phyloP scores from a whole-genome alignment of 2,888 invertebrate genomes.

The Hoplodrina ambigua region DNA sequence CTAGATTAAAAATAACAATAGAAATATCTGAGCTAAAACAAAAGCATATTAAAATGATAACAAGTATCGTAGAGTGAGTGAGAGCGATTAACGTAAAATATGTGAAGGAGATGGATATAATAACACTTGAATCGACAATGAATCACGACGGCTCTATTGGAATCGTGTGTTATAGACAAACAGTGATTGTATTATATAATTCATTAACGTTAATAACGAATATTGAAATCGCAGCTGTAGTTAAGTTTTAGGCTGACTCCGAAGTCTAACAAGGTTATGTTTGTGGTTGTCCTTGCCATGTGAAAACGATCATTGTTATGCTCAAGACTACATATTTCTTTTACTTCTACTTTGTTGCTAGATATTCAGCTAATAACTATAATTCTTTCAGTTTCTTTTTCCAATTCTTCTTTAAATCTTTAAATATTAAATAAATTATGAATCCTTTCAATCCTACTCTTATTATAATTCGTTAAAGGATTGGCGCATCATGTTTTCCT shows the following conservation, averaged over 20 bases:
- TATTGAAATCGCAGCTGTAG: slow-evolving; percentile 24
- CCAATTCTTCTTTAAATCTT: too few species aligned
- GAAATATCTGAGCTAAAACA: slow-evolving; percentile 50
- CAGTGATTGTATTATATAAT: slow-evolving; percentile 49
- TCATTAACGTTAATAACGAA: slow-evolving; percentile 14
- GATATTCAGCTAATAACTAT: too few species aligned
- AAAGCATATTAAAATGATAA: slow-evolving; percentile 68
- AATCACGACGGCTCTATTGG: slow-evolving; percentile 71
- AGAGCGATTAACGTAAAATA: slow-evolving; percentile 68
- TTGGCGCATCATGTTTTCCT: too few species aligned
- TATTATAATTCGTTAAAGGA: too few species aligned
- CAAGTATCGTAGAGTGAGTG: slow-evolving; percentile 68
- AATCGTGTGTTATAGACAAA: slow-evolving; percentile 64
- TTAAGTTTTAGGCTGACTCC: slow-evolving; percentile 34
- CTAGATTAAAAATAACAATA: slow-evolving; percentile 52
- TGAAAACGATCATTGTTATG: slow-evolving; percentile 48
- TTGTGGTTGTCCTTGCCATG: slow-evolving; percentile 44
- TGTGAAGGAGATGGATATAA: slow-evolving; percentile 65
- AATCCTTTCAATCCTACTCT: too few species aligned
- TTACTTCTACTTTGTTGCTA: not conserved
- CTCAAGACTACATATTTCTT: slow-evolving; percentile 27
- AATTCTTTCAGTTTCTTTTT: too few species aligned
- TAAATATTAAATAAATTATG: too few species aligned
- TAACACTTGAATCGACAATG: slow-evolving; percentile 82
- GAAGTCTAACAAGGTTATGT: slow-evolving; percentile 45